phyloP scores from a whole-genome alignment of 1,140 invertebrate species.

The Macrostomum lignano region DNA sequence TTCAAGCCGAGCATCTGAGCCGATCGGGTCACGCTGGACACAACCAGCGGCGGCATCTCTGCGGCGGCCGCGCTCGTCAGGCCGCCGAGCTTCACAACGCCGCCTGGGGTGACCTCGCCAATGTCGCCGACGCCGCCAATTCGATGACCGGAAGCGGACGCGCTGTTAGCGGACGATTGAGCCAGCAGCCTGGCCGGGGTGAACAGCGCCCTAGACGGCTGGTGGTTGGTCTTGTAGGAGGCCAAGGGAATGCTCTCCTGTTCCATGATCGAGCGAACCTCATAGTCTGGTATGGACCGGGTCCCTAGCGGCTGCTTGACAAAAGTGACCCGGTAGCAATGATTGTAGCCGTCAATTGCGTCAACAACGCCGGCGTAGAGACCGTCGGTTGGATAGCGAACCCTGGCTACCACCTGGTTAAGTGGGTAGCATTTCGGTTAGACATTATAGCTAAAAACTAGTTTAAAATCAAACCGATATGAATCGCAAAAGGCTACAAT shows the following conservation, averaged over 20 bases:
- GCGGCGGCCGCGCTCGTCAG: too few relatives aligned
- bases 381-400: constrained; percentile 74
- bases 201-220: constrained; percentile 29
- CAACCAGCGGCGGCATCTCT: too few relatives aligned
- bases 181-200: constrained; percentile 6
- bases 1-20: too few relatives aligned
- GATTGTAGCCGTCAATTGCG: constrained; percentile 79
- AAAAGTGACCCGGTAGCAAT: constrained; percentile 86
- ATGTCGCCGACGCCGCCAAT: too few relatives aligned
- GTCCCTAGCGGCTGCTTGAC: constrained; percentile 68
- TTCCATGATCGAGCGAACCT: constrained; percentile 67
- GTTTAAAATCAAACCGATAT: too few relatives aligned
- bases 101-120: neutral
- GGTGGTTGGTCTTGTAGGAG: constrained; percentile 50
- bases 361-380: constrained; percentile 80
- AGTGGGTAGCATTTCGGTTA: too few relatives aligned
- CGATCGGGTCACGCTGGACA: too few relatives aligned
- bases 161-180: too few relatives aligned
- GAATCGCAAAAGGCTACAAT: too few relatives aligned
- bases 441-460: too few relatives aligned
- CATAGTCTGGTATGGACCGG: constrained; percentile 77
- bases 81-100: neutral
- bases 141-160: too few relatives aligned
- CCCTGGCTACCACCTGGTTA: too few relatives aligned
- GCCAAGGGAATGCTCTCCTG: constrained; percentile 61